Evolutionary conservation across 2,888 invertebrate genomes (phyloP), one percentile per base, ranked within the genome.

Genomic region (Agonopterix heracliana): DNA sequence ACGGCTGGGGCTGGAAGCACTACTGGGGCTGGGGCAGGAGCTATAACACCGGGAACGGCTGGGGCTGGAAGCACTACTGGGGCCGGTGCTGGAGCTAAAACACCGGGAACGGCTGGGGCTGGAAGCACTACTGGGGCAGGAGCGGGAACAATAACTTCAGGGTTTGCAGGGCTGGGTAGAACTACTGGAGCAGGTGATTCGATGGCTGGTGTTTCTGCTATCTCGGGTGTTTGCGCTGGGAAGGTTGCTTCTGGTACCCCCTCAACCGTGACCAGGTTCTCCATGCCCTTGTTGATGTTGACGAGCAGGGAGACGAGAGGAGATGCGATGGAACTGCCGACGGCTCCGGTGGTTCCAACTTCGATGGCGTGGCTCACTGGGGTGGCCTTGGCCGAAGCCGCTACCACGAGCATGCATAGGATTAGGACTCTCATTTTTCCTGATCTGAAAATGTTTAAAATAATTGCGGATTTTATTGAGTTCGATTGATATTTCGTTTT

Each of bases 161-260:
- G 11, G 11, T 40, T 11, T 1, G 5, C n/a, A 43, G 17, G 13
- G 9, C 42, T 14, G 42, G 42, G 14, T 3, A 14, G 14, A 43
- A 40, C 40, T 0, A 45, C 45, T 41, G 56, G 52, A n/a, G 17
- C 44, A 34, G 50, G 43, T 11, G 34, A 26, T 2, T 44, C 47
- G 43, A 46, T 41, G 8, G 26, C 41, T 14, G 41, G 38, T 34
- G 40, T 34, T 14, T 42, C 50, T 10, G 14, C 26, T 4, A 46
- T 10, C 40, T 11, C 40, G 40, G 40, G 40, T 11, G 40, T 40
- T 11, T n/a, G n/a, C 7, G 17, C 42, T 8, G 17, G 14, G 8
- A 9, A 17, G 2, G 13, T 14, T 9, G 12, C n/a, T 12, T 45
- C 45, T 41, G 49, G 49, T 7, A 45, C 11, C n/a, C 43, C 47